Percentiles rank a stretch among this genome's conserved stretches.
Conservation (phyloP, 2,113 vertebrate genomes). For the Noturus placidus region DNA sequence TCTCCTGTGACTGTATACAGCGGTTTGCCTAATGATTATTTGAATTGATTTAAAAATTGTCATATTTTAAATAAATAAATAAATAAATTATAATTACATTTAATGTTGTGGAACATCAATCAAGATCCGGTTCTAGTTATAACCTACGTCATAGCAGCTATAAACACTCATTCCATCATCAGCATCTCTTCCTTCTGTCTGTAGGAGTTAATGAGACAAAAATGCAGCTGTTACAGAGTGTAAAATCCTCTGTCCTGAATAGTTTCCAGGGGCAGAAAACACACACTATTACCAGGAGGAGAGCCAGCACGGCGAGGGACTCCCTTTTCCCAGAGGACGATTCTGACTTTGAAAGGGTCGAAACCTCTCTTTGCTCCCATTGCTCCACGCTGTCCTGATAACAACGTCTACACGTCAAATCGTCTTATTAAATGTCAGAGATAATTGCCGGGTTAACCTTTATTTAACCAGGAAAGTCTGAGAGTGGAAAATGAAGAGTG, state of each 20-base stretch:
- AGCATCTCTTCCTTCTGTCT: not conserved
- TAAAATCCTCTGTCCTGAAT: not conserved
- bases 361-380: not conserved
- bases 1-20: not conserved
- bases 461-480: conserved; percentile 11
- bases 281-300: conserved; percentile 98
- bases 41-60: not conserved
- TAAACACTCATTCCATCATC: not conserved
- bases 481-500: not conserved
- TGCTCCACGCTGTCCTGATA: not conserved
- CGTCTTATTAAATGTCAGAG: conserved; percentile 33
- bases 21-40: not conserved
- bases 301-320: conserved; percentile 91
- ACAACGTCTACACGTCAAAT: not conserved
- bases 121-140: not conserved
- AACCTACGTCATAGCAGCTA: not conserved
- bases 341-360: conserved; percentile 82
- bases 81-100: not conserved
- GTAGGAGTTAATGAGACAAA: not conserved
- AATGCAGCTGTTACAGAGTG: not conserved
- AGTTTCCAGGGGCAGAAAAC: not conserved
- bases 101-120: not conserved
- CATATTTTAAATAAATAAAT: no score
- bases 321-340: conserved; percentile 94
- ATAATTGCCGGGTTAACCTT: conserved; percentile 35